Percentiles rank a stretch among this genome's conserved stretches.
These are phyloP conservation scores for Lophotriccus pileatus DNA, from an alignment of 2,797 vertebrate genomes.

Conservation along the genomic window DNA sequence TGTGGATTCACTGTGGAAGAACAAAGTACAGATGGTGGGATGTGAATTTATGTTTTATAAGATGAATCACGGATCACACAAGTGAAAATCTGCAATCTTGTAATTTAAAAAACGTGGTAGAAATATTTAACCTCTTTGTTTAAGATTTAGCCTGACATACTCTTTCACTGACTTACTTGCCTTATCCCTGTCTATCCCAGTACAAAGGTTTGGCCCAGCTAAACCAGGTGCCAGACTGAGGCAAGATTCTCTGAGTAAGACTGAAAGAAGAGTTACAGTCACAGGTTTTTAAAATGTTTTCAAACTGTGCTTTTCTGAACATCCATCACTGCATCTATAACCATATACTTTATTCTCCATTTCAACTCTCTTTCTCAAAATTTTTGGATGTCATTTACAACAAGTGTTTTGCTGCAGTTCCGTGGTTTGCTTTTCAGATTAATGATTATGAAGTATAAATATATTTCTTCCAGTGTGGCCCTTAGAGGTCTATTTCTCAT, in stretches of 20 bases:
- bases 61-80: neutral
- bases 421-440: neutral
- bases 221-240: neutral
- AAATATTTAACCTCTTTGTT: neutral
- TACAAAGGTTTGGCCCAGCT: neutral
- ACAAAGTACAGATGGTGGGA: neutral
- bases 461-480: neutral
- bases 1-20: neutral
- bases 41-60: neutral
- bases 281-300: neutral
- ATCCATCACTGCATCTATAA: neutral
- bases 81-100: neutral
- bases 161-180: neutral
- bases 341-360: neutral
- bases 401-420: neutral
- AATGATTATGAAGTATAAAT: neutral
- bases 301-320: neutral
- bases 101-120: neutral
- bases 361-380: neutral
- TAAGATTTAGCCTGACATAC: neutral
- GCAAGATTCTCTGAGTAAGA: neutral
- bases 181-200: neutral
- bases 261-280: neutral
- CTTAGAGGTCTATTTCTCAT: neutral
- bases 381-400: neutral